Base-by-base conservation (phyloP, 2,113 vertebrate genomes). In the Misgurnus mizolepis region DNA sequence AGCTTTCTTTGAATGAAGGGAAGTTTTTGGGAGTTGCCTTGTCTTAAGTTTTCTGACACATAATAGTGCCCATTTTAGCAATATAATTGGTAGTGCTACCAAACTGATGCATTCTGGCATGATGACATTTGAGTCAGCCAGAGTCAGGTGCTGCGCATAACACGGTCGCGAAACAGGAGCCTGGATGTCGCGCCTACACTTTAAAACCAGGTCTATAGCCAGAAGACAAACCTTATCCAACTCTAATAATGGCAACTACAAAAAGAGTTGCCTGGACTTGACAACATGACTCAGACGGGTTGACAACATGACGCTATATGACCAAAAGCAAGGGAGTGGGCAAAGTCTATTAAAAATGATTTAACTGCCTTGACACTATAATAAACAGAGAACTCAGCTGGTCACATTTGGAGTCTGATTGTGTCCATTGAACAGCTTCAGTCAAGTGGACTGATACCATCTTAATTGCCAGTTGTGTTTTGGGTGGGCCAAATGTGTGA, bases 131-230 rank as follows among this genome's bases (percentile, higher is more conserved):
- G 5, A 47, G 39, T 53, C 58, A 83, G 82, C 81, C 75, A 71
- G 60, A 68, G 71, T 34, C 55, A 60, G 39, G 17, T 12, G 12
- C 50, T 18, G 41, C 43, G 1, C 9, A 64, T 43, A 61, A 78
- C 73, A 18, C 18, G 18, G 66, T 39, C 60, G 18, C 67, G 79
- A 83, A 85, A 85, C 60, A 22, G 49, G 78, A 85, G 40, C 64
- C 61, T 61, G 22, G 58, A 45, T 50, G 22, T 69, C 22, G 9
- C 58, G 58, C 49, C 58, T 41, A 71, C 79, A 58, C 58, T 76
- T 76, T 58, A 17, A 71, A 60, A 77, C 55, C 67, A 76, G 60
- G 27, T 72, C 45, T 73, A 14, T 78, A 69, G 62, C 67, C 83
- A 82, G 50, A 79, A 47, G 61, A 60, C 68, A 80, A 22, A 15